These are phyloP conservation scores for Mormoops blainvillei DNA, from an alignment of 2,113 vertebrate genomes.

Conservation along the genomic window DNA sequence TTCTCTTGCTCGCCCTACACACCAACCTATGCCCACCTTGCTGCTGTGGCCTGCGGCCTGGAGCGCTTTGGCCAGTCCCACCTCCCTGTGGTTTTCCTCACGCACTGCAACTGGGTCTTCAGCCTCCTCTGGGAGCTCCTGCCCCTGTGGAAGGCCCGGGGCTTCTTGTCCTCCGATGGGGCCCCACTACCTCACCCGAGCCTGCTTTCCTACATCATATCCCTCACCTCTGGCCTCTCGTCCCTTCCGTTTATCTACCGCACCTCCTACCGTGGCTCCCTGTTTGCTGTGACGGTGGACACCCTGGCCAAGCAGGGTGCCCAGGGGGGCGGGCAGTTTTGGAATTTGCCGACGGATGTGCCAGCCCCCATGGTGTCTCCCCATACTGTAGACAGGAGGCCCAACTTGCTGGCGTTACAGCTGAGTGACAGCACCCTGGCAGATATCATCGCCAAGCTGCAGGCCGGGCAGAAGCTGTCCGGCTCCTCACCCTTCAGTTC, in stretches of 20 bases:
- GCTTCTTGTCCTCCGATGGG: slow-evolving; percentile 63
- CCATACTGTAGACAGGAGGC: neutral
- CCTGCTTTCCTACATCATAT: slow-evolving; percentile 66
- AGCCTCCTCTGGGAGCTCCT: slow-evolving; percentile 69
- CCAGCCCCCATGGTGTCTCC: neutral
- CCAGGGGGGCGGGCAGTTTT: slow-evolving; percentile 48
- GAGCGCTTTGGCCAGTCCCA: slow-evolving; percentile 63
- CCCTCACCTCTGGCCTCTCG: slow-evolving; percentile 53
- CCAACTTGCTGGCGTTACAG: slow-evolving; percentile 55
- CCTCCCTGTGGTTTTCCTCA: slow-evolving; percentile 64
- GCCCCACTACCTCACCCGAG: slow-evolving; percentile 59
- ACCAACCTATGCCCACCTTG: slow-evolving; percentile 62
- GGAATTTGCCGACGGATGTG: slow-evolving; percentile 44
- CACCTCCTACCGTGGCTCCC: slow-evolving; percentile 67
- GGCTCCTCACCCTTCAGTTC: slow-evolving; percentile 60
- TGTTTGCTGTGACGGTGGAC: slow-evolving; percentile 69
- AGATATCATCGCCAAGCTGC: slow-evolving; percentile 52
- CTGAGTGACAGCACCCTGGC: slow-evolving; percentile 43
- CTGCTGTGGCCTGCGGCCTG: slow-evolving; percentile 58
- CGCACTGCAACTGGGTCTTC: slow-evolving; percentile 69
- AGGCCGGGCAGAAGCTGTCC: slow-evolving; percentile 16
- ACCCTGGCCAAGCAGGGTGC: slow-evolving; percentile 65
- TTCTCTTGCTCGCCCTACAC: slow-evolving; percentile 68
- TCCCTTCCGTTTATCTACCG: slow-evolving; percentile 64
- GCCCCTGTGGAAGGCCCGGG: slow-evolving; percentile 64